Percentiles rank a stretch among this genome's conserved stretches.
These are phyloP conservation scores for Helicorthomorpha holstii DNA, from an alignment of 1,140 invertebrate genomes.

Conservation along the genomic window DNA sequence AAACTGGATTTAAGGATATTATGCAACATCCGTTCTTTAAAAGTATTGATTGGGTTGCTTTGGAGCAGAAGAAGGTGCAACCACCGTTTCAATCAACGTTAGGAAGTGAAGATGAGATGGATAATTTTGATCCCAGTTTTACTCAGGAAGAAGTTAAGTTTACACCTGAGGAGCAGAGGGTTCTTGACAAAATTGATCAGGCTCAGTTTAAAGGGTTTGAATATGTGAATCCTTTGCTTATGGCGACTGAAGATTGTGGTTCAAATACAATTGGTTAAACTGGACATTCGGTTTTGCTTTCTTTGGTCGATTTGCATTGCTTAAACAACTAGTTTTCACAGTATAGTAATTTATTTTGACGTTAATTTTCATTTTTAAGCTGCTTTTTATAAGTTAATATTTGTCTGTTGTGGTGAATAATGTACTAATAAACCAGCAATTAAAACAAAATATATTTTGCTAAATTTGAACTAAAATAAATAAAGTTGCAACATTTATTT, in stretches of 20 bases:
- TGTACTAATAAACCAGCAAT: too few relatives aligned
- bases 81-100: conserved; percentile 88
- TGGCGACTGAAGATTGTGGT: conserved; percentile 95
- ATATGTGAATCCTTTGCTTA: conserved; percentile 96
- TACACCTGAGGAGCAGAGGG: conserved; percentile 89
- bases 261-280: conserved; percentile 26
- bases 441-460: too few relatives aligned
- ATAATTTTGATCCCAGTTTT: conserved; percentile 97
- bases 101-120: conserved; percentile 79
- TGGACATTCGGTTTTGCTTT: too few relatives aligned
- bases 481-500: too few relatives aligned
- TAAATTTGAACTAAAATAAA: too few relatives aligned
- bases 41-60: conserved; percentile 93
- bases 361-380: too few relatives aligned
- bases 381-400: too few relatives aligned
- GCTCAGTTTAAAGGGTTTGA: conserved; percentile 99
- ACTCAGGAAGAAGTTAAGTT: conserved; percentile 93
- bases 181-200: conserved; percentile 96
- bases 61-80: conserved; percentile 87
- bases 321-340: too few relatives aligned
- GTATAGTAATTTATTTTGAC: too few relatives aligned
- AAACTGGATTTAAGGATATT: conserved; percentile 81
- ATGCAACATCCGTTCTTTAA: conserved; percentile 93
- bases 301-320: too few relatives aligned
- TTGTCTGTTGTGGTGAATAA: too few relatives aligned